Base-by-base conservation (phyloP, 2,888 invertebrate species). In the Oasisia sp. region DNA sequence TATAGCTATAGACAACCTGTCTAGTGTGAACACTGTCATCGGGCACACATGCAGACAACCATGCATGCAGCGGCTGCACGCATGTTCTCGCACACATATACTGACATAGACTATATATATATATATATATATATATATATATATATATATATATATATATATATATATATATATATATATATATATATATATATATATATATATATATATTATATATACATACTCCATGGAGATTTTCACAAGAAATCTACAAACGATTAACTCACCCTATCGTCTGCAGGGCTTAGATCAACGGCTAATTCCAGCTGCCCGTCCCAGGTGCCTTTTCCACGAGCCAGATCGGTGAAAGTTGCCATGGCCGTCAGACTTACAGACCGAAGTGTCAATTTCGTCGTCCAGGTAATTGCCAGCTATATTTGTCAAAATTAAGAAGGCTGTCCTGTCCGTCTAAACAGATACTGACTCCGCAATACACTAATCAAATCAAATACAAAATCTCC, bases 261-360 rank as follows among this genome's bases (percentile, higher is more conserved):
- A 74, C 74, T 74, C n/a, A 74, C 74, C 74, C 74, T 74, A 19
- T 74, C 74, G 74, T 74, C 27, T 27, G 74, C 74, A 27, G 74
- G 74, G 27, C 74, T 74, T 19, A 74, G 74, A 74, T 74, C 74
- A 27, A 74, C 74, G 7, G 74, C 14, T n/a, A 74, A 74, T 74
- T 74, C 74, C 74, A 74, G 74, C 74, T 74, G 74, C 19, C 74
- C 74, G 74, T 74, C 74, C 74, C 74, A 74, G 5, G 27, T 74
- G 19, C 74, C 74, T 74, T 27, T 74, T 74, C 74, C 74, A 7
- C 74, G 74, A 19, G 74, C 74, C n/a, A 74, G 74, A 74, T 74
- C 74, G 74, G 74, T 74, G 74, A 74, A 74, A 74, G 74, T 74
- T 74, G 74, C 74, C 74, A 74, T 74, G 74, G 27, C 74, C 74